Evolutionary conservation across 2,113 vertebrate genomes (phyloP).

Genomic region (Rhadina sibilatrix): DNA sequence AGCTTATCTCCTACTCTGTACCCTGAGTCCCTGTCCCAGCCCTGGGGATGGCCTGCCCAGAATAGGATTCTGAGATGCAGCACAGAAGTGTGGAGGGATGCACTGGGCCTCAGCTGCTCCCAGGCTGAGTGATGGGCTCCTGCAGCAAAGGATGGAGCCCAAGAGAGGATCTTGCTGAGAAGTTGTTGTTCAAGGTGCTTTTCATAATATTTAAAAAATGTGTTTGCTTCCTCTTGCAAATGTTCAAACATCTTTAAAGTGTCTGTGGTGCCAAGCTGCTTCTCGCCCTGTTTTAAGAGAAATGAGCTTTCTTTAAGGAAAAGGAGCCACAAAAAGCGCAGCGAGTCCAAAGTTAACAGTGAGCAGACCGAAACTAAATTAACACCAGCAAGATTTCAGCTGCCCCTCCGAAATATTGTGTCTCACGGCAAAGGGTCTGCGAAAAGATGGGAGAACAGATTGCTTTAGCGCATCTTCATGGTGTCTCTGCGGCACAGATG

Average conservation of each 20-base stretch:
- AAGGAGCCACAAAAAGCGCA: conserved; percentile 29
- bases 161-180: neutral
- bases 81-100: conserved; percentile 54
- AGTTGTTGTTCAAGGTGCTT: conserved; percentile 37
- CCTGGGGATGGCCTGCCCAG: neutral
- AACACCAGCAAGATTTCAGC: conserved; percentile 51
- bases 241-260: conserved; percentile 53
- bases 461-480: neutral
- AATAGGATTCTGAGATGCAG: conserved; percentile 61
- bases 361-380: conserved; percentile 41
- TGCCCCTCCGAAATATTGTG: conserved; percentile 50
- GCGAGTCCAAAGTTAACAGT: conserved; percentile 17
- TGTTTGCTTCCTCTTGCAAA: conserved; percentile 22
- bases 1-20: neutral
- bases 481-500: conserved; percentile 33
- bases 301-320: conserved; percentile 21
- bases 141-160: conserved; percentile 48
- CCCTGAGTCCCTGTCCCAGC: neutral
- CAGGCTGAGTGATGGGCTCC: neutral
- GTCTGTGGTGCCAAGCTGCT: conserved; percentile 46
- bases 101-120: conserved; percentile 48
- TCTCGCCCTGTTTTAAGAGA: conserved; percentile 33
- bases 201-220: conserved; percentile 41
- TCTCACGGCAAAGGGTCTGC: conserved; percentile 31
- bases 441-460: conserved; percentile 55